Evolutionary conservation across 2,797 vertebrate species (phyloP), one percentile per base, ranked within the genome.

Genomic region (Sebastes steindachneri): DNA sequence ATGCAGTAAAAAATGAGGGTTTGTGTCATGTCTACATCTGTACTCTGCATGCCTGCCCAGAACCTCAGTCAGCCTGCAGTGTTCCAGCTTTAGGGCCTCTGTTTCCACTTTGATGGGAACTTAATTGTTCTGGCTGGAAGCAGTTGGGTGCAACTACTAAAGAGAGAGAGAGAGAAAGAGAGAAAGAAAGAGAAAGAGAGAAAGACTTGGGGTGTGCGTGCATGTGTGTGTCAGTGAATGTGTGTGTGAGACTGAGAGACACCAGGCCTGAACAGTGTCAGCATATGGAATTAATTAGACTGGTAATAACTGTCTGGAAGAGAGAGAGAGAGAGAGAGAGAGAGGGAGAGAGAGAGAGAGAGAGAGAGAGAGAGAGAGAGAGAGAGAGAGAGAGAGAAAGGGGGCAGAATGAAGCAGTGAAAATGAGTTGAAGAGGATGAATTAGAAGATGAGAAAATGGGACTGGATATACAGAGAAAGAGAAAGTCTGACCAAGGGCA

Each of bases 71-170:
- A 78, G 85, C 68, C 88, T 21, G 14, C 74, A 53, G 71, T 12
- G 75, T 7, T 91, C 64, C 66, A 80, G 74, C 84, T 86, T 53
- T 28, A 37, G 88, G 81, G 74, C 70, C 79, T 83, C 75, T 45
- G 82, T 74, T 83, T 86, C 86, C 89, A 83, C 87, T 91, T 90
- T 92, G 86, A 93, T 88, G 87, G 77, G 73, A 84, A 90, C 77
- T 92, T 92, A 94, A 94, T 91, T 88, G 90, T 90, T 86, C 86
- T 89, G 78, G 82, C 89, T 92, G 83, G 74, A 68, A 93, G 91
- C 85, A 68, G 77, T 88, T 89, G 87, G 85, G 79, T 59, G 80
- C 80, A 89, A 90, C 91, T 89, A 89, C 79, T 74, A 73, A 86
- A 85, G 77, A 84, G 80, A 79, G 69, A 76, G 63, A 28, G 82